These are phyloP conservation scores for Electrona antarctica DNA, from an alignment of 2,113 vertebrate genomes.

Conservation along the genomic window DNA sequence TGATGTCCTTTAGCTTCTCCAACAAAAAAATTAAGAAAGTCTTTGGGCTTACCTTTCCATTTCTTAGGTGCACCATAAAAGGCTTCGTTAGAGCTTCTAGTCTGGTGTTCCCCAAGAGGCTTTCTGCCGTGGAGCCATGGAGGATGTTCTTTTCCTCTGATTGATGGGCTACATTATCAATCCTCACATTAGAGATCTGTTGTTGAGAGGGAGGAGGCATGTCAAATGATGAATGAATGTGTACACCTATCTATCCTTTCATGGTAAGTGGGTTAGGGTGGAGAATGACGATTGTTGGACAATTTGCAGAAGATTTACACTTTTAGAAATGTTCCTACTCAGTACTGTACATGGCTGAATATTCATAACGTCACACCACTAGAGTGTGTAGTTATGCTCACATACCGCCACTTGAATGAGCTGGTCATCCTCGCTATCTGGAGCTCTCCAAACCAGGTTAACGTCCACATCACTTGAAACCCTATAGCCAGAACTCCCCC, in stretches of 20 bases:
- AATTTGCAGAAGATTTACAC: too few relatives aligned
- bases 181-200: slow-evolving; percentile 86
- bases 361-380: too few relatives aligned
- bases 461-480: slow-evolving; percentile 86
- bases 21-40: too few relatives aligned
- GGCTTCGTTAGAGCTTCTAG: slow-evolving; percentile 86
- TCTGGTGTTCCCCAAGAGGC: slow-evolving; percentile 81
- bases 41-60: slow-evolving; percentile 87
- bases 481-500: slow-evolving; percentile 83
- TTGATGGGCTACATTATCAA: slow-evolving; percentile 80
- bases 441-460: slow-evolving; percentile 89
- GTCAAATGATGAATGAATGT: not conserved
- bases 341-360: too few relatives aligned
- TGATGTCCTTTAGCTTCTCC: too few relatives aligned
- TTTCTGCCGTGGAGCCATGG: slow-evolving; percentile 78
- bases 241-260: too few relatives aligned
- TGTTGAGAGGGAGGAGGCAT: slow-evolving; percentile 20
- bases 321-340: too few relatives aligned
- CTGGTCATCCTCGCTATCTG: slow-evolving; percentile 88
- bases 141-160: slow-evolving; percentile 85
- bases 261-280: too few relatives aligned
- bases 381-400: not conserved
- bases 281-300: too few relatives aligned
- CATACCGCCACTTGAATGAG: slow-evolving; percentile 86
- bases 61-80: slow-evolving; percentile 84